These are phyloP conservation scores for Trachythela sp. DNA, from an alignment of 64 coral and sea anemone species.

Conservation along the genomic window DNA sequence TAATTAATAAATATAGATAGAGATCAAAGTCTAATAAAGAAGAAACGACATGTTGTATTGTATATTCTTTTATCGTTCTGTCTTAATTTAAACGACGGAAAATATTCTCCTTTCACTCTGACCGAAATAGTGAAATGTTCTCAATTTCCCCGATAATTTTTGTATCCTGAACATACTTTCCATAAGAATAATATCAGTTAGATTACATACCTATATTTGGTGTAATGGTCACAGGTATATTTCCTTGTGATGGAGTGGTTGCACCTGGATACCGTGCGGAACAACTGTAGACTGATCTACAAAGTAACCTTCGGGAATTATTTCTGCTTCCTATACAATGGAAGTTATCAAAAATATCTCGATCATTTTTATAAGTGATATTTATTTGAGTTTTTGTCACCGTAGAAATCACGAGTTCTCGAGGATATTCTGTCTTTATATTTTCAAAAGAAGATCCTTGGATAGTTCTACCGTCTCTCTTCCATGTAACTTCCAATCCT, in stretches of 20 bases:
- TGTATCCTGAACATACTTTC: too few species aligned
- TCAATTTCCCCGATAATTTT: too few species aligned
- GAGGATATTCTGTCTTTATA: neutral
- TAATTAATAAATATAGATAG: too few species aligned
- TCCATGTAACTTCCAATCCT: neutral
- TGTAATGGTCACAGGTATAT: neutral
- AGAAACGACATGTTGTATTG: too few species aligned
- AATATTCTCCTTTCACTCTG: too few species aligned
- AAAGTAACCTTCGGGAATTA: neutral
- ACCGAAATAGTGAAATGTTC: too few species aligned
- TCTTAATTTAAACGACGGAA: too few species aligned
- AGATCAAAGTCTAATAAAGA: too few species aligned
- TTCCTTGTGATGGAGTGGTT: neutral
- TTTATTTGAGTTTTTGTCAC: too few species aligned
- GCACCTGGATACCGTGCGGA: neutral
- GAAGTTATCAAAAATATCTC: neutral
- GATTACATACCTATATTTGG: neutral
- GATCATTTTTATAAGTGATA: neutral
- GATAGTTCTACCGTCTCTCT: neutral
- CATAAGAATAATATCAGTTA: too few species aligned
- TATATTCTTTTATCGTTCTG: too few species aligned
- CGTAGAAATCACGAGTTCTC: neutral
- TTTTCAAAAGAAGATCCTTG: neutral
- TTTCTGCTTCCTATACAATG: neutral
- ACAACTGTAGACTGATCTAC: neutral